Evolutionary conservation across 2,113 vertebrate species (phyloP).

Genomic region (Mesembrinibis cayennensis): DNA sequence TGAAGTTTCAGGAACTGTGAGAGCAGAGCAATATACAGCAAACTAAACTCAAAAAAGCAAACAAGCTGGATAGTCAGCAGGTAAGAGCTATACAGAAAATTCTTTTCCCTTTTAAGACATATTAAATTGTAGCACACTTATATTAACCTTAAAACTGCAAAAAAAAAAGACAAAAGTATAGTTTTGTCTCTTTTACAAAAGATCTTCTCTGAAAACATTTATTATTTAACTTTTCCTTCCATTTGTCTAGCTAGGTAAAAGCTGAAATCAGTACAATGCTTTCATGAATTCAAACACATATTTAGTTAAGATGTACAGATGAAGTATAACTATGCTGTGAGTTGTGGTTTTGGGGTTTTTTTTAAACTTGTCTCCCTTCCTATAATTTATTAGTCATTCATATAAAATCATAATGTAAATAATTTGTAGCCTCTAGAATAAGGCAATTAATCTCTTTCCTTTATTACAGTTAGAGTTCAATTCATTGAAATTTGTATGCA

Average conservation of each 20-base stretch:
- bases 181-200: not conserved
- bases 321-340: not conserved
- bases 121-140: not conserved
- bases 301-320: not conserved
- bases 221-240: not conserved
- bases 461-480: slow-evolving; percentile 38
- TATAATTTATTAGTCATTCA: slow-evolving; percentile 15
- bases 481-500: slow-evolving; percentile 7
- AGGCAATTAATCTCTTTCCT: slow-evolving; percentile 20
- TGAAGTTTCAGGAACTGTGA: not conserved
- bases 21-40: not conserved
- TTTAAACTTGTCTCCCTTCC: not conserved
- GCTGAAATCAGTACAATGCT: not conserved
- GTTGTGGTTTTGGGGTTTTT: not conserved
- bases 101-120: not conserved
- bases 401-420: slow-evolving; percentile 52
- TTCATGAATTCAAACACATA: not conserved
- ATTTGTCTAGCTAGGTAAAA: not conserved
- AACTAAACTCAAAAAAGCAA: not conserved
- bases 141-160: not conserved
- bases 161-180: no score
- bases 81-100: not conserved
- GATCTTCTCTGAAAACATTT: not conserved
- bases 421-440: slow-evolving; percentile 29
- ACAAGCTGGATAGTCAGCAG: not conserved